These are phyloP conservation scores for Bombus superbus DNA, from an alignment of 1,140 invertebrate genomes.

Conservation along the genomic window DNA sequence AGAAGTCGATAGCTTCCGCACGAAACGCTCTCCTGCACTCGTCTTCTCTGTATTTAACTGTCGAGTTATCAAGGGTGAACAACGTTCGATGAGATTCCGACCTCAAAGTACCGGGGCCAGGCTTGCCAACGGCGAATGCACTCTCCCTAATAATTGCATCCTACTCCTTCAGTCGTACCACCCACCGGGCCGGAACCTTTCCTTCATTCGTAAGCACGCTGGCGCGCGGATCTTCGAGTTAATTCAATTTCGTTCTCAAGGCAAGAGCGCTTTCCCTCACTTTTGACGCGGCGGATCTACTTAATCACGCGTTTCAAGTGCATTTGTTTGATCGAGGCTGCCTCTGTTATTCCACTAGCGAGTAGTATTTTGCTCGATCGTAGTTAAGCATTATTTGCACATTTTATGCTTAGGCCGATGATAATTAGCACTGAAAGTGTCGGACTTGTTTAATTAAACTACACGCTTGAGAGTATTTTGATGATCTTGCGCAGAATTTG, in stretches of 20 bases:
- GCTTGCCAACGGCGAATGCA: conserved; percentile 36
- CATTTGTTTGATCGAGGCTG: conserved; percentile 17
- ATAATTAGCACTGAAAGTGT: too few species aligned
- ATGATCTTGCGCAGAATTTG: too few species aligned
- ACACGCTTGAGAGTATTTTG: too few species aligned
- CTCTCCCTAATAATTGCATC: conserved; percentile 54
- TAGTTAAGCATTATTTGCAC: too few species aligned
- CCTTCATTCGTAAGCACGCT: too few species aligned
- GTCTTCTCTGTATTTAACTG: conserved; percentile 49
- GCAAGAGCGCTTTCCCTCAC: neutral
- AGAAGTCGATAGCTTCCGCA: conserved; percentile 51
- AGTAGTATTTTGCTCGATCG: neutral
- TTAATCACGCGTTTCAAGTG: conserved; percentile 10
- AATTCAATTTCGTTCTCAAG: conserved; percentile 30
- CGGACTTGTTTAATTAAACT: too few species aligned
- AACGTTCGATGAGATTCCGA: conserved; percentile 45
- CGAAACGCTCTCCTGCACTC: conserved; percentile 12
- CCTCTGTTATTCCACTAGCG: neutral
- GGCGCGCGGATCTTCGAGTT: neutral
- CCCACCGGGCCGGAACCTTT: neutral
- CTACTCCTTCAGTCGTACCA: neutral
- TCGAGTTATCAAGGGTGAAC: conserved; percentile 54
- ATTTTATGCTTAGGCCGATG: too few species aligned
- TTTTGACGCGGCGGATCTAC: conserved; percentile 25
- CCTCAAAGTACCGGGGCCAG: conserved; percentile 45